These are phyloP conservation scores for Myotis pilosus DNA, from an alignment of 2,797 vertebrate species.

Conservation along the genomic window DNA sequence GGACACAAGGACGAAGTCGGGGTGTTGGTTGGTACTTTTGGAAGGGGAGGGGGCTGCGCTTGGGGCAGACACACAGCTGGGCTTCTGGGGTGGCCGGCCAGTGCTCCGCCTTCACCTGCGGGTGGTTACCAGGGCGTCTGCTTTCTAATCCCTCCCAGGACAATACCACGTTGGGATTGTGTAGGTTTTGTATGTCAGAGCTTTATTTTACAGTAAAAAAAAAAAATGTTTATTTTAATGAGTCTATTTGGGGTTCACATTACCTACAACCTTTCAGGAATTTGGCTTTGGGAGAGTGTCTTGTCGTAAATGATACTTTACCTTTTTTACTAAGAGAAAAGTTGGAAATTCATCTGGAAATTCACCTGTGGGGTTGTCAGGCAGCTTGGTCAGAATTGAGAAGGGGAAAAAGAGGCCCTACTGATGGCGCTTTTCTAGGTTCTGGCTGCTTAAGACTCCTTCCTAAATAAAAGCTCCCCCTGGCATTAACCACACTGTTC, in stretches of 20 bases:
- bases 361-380: not conserved
- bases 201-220: not conserved
- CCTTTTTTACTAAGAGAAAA: slow-evolving; percentile 15
- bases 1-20: not conserved
- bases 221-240: not conserved
- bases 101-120: not conserved
- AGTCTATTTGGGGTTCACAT: not conserved
- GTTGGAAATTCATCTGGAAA: not conserved
- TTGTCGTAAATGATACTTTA: not conserved
- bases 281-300: not conserved
- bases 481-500: not conserved
- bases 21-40: not conserved
- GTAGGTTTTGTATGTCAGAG: not conserved
- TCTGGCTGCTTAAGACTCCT: not conserved
- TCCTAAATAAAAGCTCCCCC: not conserved
- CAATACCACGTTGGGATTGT: not conserved
- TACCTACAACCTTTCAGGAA: not conserved
- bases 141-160: not conserved
- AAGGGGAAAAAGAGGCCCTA: not conserved
- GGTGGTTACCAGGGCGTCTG: not conserved
- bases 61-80: fast-evolving
- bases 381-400: not conserved
- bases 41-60: not conserved
- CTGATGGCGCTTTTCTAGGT: not conserved
- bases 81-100: fast-evolving